Evolutionary conservation across 2,797 vertebrate species (phyloP).

Genomic region (Argentina silus): DNA sequence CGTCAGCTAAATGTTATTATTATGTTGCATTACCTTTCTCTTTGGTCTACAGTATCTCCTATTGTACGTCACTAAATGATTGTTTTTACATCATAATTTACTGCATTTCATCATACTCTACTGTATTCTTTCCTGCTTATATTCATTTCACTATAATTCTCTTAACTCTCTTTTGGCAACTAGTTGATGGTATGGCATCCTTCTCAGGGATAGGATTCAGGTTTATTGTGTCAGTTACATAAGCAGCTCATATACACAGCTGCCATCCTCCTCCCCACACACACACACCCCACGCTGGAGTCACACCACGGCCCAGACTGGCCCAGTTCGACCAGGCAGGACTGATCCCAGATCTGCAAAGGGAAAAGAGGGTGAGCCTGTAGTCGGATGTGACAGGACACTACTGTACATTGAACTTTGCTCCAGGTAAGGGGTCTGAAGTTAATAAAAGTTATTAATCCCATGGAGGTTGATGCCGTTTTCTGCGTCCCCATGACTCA

Average conservation of each 20-base stretch:
- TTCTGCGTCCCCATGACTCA: neutral
- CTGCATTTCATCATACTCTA: no score
- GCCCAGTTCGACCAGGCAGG: neutral
- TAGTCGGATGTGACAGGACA: neutral
- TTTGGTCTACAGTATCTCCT: no score
- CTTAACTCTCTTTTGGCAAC: no score
- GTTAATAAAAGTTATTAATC: neutral
- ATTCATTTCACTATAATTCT: no score
- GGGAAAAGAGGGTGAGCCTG: neutral
- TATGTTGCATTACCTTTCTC: no score
- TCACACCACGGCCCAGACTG: no score
- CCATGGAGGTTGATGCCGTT: neutral
- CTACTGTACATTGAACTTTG: neutral
- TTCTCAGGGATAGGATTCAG: neutral
- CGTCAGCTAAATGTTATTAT: no score
- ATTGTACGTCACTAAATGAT: no score
- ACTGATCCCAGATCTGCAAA: neutral
- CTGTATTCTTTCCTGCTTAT: no score
- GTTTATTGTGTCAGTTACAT: constrained; percentile 2
- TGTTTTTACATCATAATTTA: no score
- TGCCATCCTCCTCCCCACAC: neutral
- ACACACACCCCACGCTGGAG: neutral
- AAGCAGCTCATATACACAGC: neutral
- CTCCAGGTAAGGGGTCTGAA: neutral
- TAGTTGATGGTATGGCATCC: neutral